These are phyloP conservation scores for Flexamia atlantica DNA, from an alignment of 2,888 invertebrate genomes.

Conservation along the genomic window DNA sequence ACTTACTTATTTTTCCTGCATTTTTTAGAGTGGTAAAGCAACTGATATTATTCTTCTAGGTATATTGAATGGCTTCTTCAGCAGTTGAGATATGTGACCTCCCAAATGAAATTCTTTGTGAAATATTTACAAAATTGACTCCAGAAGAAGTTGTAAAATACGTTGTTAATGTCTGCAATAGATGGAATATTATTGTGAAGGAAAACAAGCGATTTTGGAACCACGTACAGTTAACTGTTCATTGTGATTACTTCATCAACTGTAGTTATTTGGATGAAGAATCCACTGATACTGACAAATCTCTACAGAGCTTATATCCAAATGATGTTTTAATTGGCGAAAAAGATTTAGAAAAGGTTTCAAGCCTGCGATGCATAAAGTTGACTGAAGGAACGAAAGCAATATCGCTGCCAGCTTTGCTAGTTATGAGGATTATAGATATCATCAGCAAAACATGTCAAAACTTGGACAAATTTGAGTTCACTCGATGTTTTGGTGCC, in stretches of 20 bases:
- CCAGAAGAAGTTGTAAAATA: constrained; percentile 11
- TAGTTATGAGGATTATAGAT: background rate
- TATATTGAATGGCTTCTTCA: no score
- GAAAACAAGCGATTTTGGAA: constrained; percentile 18
- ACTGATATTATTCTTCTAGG: no score
- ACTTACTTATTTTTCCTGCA: no score
- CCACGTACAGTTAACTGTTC: background rate
- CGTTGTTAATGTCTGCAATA: background rate
- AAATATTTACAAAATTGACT: constrained; percentile 30
- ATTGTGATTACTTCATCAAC: constrained; percentile 16
- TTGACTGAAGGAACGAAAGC: background rate
- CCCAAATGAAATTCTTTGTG: constrained; percentile 27
- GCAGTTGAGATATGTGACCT: constrained; percentile 7
- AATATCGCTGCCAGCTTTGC: background rate
- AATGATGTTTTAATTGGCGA: background rate
- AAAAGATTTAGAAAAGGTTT: constrained; percentile 22
- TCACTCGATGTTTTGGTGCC: background rate
- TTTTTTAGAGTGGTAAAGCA: no score
- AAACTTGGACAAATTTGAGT: constrained; percentile 22
- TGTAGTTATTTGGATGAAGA: constrained; percentile 7
- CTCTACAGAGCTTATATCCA: background rate
- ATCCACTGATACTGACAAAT: background rate
- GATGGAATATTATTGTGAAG: constrained; percentile 19
- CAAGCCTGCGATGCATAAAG: constrained; percentile 8
- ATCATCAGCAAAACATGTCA: constrained; percentile 7